Conservation (phyloP, 2,113 vertebrate genomes). For the Macroglossus sobrinus region DNA sequence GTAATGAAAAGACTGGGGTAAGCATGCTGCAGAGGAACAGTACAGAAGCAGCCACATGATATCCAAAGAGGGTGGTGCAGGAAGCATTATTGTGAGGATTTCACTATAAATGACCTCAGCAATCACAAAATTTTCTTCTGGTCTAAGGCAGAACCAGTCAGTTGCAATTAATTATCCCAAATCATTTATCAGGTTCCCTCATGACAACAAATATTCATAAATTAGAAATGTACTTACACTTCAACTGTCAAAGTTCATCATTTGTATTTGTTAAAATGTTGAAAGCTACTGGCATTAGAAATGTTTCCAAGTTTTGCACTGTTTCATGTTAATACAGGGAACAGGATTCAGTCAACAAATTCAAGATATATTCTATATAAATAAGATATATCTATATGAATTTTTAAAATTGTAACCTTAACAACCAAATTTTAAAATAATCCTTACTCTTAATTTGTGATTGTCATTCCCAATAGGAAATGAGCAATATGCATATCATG, state of each 20-base stretch:
- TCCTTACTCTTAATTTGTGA: neutral
- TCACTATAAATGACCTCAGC: neutral
- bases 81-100: neutral
- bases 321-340: neutral
- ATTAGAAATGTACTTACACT: neutral
- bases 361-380: neutral
- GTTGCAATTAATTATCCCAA: slow-evolving; percentile 22
- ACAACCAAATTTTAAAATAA: neutral
- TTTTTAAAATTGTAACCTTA: neutral
- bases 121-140: neutral
- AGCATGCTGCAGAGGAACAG: neutral
- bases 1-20: neutral
- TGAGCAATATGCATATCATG: neutral
- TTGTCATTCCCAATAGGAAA: neutral
- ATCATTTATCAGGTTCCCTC: neutral
- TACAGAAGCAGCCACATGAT: neutral
- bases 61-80: accelerated
- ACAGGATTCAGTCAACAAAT: neutral
- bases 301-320: neutral
- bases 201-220: neutral
- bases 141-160: neutral
- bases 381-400: neutral
- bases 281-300: neutral
- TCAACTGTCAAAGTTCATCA: neutral
- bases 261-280: neutral